phyloP scores from a whole-genome alignment of 2,888 invertebrate species.

The Epistrophe eligans region DNA sequence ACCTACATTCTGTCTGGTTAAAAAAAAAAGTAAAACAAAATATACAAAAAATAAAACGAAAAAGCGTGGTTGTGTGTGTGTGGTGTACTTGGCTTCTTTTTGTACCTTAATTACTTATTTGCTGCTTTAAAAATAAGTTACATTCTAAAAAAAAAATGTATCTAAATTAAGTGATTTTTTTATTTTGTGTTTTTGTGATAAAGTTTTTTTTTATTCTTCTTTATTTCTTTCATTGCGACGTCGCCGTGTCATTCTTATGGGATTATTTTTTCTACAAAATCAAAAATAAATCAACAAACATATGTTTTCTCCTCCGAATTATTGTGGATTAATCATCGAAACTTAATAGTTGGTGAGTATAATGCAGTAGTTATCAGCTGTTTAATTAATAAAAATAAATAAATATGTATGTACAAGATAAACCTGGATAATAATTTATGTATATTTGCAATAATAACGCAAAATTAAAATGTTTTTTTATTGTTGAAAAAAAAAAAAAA shows the following conservation, averaged over 20 bases:
- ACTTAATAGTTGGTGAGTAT: conserved; percentile 68
- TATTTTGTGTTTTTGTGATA: conserved; percentile 58
- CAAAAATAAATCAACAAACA: conserved; percentile 56
- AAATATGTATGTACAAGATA: background rate
- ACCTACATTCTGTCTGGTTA: conserved; percentile 45
- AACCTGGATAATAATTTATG: background rate
- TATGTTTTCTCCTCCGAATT: conserved; percentile 56
- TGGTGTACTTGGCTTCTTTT: conserved; percentile 58
- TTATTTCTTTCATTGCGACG: conserved; percentile 59
- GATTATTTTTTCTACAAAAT: conserved; percentile 53
- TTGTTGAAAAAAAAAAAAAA: conserved; percentile 32
- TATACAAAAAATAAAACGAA: background rate
- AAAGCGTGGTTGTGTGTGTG: conserved; percentile 35
- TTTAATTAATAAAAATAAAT: background rate
- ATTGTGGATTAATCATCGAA: conserved; percentile 71
- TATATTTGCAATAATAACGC: conserved; percentile 6
- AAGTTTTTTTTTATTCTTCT: conserved; percentile 48
- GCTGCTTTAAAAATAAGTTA: conserved; percentile 52
- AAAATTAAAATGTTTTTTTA: conserved; percentile 19
- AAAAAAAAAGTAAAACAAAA: conserved; percentile 30
- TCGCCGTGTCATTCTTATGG: conserved; percentile 47
- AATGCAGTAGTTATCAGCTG: conserved; percentile 21
- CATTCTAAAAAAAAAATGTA: conserved; percentile 19
- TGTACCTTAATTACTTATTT: conserved; percentile 43
- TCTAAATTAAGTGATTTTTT: conserved; percentile 45